These are phyloP conservation scores for Dinoponera quadriceps DNA, from an alignment of 1,140 invertebrate species.

Conservation along the genomic window DNA sequence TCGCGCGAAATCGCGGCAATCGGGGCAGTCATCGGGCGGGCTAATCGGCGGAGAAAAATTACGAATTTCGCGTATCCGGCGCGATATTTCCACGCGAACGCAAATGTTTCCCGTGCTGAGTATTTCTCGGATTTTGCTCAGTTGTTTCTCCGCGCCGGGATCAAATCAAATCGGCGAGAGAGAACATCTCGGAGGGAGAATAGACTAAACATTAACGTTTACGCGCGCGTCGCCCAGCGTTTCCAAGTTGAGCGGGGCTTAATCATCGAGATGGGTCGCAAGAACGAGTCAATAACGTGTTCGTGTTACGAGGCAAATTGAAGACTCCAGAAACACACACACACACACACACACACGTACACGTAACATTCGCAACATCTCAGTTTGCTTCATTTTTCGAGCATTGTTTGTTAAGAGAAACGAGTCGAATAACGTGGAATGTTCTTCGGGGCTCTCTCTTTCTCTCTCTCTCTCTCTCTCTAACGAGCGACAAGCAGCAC, in stretches of 20 bases:
- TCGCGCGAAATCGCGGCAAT: too few species aligned
- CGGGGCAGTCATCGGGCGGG: too few species aligned
- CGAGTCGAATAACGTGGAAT: neutral
- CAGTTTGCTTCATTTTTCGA: constrained; percentile 30
- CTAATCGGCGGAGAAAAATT: too few species aligned
- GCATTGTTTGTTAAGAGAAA: constrained; percentile 31
- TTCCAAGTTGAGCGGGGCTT: neutral
- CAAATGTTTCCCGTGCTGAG: too few species aligned
- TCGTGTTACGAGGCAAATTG: neutral
- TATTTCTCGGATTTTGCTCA: too few species aligned
- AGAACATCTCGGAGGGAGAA: too few species aligned
- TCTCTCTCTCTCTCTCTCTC: too few species aligned
- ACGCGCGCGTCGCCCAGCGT: neutral
- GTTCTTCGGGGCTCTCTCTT: constrained; percentile 20
- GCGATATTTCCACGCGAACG: too few species aligned
- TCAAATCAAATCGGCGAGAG: too few species aligned
- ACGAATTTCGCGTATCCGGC: too few species aligned
- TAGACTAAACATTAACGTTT: neutral
- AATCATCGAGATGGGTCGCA: constrained; percentile 12
- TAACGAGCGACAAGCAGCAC: constrained; percentile 53
- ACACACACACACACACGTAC: neutral
- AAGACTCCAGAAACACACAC: constrained; percentile 15
- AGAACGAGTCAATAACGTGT: constrained; percentile 23
- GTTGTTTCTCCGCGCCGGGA: too few species aligned
- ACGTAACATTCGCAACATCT: neutral